Conservation (phyloP, 2,888 invertebrate species). For the Rugalucina vietnamica region DNA sequence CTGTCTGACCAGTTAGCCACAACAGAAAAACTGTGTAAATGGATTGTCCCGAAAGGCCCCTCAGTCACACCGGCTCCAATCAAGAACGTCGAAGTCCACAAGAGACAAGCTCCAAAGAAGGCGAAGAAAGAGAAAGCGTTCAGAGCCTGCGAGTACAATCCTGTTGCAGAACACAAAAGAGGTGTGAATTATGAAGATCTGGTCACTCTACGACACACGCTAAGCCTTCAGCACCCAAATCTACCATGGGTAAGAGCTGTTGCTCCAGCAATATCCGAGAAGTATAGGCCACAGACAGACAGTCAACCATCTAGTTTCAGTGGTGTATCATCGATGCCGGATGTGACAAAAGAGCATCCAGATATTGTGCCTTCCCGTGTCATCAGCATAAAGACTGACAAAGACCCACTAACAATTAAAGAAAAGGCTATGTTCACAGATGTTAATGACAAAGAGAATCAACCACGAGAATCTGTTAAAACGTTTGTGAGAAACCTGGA, state of each 20-base stretch:
- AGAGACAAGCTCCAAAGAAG: neutral
- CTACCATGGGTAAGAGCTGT: slow-evolving; percentile 20
- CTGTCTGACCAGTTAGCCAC: slow-evolving; percentile 4
- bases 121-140: slow-evolving; percentile 1
- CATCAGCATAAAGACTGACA: neutral
- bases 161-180: neutral
- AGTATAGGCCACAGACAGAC: slow-evolving; percentile 6
- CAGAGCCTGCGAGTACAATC: slow-evolving; percentile 17
- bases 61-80: slow-evolving; percentile 7
- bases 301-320: neutral
- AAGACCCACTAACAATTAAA: slow-evolving; percentile 2
- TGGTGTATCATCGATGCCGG: neutral
- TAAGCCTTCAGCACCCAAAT: slow-evolving; percentile 10
- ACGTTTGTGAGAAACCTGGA: neutral
- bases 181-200: slow-evolving; percentile 1
- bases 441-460: neutral
- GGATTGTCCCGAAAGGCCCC: slow-evolving; percentile 26
- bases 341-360: neutral
- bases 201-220: neutral
- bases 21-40: slow-evolving; percentile 28
- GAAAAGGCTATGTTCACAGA: neutral
- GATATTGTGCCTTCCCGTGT: slow-evolving; percentile 9
- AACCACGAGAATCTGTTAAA: neutral
- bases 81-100: neutral
- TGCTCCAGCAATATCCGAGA: slow-evolving; percentile 19